phyloP scores from a whole-genome alignment of 2,113 vertebrate species.

The Mystacornis crossleyi region DNA sequence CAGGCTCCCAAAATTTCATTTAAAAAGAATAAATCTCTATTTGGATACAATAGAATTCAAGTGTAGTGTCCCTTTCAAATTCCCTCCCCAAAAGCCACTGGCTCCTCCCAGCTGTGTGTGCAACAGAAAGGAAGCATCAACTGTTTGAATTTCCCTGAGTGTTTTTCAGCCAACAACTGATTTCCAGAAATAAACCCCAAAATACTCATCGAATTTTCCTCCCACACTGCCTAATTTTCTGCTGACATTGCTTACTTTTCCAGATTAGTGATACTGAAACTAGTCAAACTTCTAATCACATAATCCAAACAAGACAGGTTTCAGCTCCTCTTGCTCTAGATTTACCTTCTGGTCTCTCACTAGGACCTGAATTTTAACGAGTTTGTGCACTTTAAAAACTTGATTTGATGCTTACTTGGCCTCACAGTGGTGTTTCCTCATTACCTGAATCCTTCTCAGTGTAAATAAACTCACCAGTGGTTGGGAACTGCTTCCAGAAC shows the following conservation, averaged over 20 bases:
- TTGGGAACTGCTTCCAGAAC: not conserved
- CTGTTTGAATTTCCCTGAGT: not conserved
- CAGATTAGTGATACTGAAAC: conserved; percentile 24
- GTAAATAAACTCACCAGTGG: not conserved
- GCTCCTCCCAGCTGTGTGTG: not conserved
- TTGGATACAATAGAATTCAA: not conserved
- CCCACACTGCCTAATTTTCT: not conserved
- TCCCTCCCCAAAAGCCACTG: not conserved
- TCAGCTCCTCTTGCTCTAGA: not conserved
- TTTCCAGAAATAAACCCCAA: conserved; percentile 5
- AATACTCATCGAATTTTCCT: conserved; percentile 1
- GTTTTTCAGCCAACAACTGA: not conserved
- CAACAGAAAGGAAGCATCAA: not conserved
- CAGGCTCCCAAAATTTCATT: not conserved
- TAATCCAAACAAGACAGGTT: conserved; percentile 32
- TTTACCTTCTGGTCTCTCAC: not conserved
- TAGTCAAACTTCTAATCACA: conserved; percentile 27
- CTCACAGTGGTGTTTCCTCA: not conserved
- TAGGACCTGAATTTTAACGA: not conserved
- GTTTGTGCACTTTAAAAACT: not conserved
- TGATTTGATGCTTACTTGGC: not conserved
- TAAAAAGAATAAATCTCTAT: not conserved
- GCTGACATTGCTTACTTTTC: not conserved
- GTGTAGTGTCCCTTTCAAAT: not conserved
- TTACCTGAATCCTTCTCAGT: not conserved